A percentile compares a stretch with the other conserved stretches of the same genome.
Evolutionary conservation across 2,113 vertebrate genomes (phyloP).

Genomic region (Uropsilus gracilis): DNA sequence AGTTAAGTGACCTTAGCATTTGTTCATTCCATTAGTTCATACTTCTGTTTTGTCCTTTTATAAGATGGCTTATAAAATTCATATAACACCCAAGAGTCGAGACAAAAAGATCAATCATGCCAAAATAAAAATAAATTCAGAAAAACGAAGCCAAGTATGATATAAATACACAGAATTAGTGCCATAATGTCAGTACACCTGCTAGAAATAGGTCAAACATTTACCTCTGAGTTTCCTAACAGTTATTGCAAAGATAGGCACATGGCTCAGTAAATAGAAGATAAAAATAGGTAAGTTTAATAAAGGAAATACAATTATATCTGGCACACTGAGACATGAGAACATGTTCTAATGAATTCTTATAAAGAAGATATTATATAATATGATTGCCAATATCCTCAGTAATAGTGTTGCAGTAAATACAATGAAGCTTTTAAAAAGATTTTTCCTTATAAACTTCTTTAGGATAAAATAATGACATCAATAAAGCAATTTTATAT

Average conservation of each 20-base stretch:
- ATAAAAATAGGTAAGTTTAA: neutral
- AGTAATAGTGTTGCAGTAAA: neutral
- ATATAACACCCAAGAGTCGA: neutral
- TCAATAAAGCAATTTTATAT: neutral
- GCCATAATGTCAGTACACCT: neutral
- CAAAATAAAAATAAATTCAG: conserved; percentile 27
- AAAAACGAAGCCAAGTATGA: neutral
- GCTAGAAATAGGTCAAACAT: neutral
- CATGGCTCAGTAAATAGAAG: neutral
- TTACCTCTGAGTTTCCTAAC: conserved; percentile 10
- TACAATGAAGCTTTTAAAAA: conserved; percentile 14
- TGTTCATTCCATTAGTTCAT: neutral
- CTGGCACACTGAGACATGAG: neutral
- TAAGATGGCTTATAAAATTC: conserved; percentile 10
- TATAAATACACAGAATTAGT: conserved; percentile 14
- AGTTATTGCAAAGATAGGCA: neutral
- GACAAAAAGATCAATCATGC: neutral
- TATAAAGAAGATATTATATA: neutral
- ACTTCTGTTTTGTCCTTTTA: neutral
- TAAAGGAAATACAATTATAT: neutral
- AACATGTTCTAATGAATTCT: neutral
- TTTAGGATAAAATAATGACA: neutral
- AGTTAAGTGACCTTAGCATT: neutral
- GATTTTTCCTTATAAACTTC: neutral
- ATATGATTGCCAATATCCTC: neutral